Evolutionary conservation across 2,113 vertebrate genomes (phyloP).

Genomic region (Fukomys damarensis): DNA sequence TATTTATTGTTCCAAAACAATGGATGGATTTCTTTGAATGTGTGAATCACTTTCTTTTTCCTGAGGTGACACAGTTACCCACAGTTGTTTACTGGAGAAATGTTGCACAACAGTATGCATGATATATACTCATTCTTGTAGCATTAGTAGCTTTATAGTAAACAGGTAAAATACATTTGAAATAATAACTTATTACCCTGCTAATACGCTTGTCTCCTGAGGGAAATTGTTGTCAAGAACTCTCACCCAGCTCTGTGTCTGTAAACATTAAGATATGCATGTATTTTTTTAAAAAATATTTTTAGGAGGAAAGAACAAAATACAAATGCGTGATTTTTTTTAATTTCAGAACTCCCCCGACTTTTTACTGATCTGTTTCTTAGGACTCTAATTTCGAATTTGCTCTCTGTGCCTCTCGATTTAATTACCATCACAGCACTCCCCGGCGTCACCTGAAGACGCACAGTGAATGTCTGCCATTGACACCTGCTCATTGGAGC

Average conservation of each 20-base stretch:
- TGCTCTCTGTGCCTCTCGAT: slow-evolving; percentile 27
- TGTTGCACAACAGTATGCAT: background rate
- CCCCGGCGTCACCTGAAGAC: slow-evolving; percentile 33
- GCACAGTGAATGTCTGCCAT: background rate
- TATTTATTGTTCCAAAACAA: background rate
- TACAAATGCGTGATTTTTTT: background rate
- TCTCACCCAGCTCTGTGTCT: background rate
- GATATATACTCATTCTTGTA: background rate
- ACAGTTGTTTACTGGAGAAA: background rate
- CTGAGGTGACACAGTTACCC: background rate
- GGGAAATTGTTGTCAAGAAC: background rate
- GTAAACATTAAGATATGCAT: background rate
- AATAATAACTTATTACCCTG: background rate
- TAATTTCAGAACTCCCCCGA: background rate
- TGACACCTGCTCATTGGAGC: slow-evolving; percentile 12
- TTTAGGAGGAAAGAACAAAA: background rate
- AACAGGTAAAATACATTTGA: background rate
- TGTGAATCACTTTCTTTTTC: background rate
- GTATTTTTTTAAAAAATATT: background rate
- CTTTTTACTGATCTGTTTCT: slow-evolving; percentile 27
- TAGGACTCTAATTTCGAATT: background rate
- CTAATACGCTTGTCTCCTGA: background rate
- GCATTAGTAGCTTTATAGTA: background rate
- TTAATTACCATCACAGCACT: slow-evolving; percentile 18
- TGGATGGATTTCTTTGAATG: background rate